These are phyloP conservation scores for Peromyscus attwateri DNA, from an alignment of 2,797 vertebrate species.

Conservation along the genomic window DNA sequence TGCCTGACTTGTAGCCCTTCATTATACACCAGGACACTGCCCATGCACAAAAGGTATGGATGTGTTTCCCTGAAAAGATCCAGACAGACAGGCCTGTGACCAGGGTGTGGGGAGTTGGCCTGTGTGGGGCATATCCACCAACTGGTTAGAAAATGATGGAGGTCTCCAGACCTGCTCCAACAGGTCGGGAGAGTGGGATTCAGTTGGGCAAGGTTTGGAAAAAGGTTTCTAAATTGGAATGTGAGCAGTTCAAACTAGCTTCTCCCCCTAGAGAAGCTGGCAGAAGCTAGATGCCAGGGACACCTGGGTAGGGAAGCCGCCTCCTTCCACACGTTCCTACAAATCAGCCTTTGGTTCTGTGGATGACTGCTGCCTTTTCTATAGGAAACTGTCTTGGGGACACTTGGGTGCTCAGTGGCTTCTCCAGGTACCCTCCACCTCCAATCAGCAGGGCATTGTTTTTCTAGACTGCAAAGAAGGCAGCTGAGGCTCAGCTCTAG, in stretches of 20 bases:
- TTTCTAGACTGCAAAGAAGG: neutral
- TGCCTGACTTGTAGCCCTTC: neutral
- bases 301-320: neutral
- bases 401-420: neutral
- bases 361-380: neutral
- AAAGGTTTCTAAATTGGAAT: neutral
- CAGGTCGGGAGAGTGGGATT: neutral
- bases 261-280: neutral
- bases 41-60: neutral
- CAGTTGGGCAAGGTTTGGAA: neutral
- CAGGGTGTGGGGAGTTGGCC: neutral
- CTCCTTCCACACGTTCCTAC: neutral
- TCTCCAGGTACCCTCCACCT: too few species aligned
- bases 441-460: too few species aligned
- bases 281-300: neutral
- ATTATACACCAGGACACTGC: neutral
- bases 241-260: neutral
- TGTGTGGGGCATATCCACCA: too few species aligned
- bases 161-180: neutral
- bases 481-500: neutral
- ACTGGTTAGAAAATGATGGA: neutral
- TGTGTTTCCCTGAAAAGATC: neutral
- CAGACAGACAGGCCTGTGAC: neutral
- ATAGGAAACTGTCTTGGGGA: neutral
- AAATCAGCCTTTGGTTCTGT: neutral